phyloP scores from a whole-genome alignment of 2,888 invertebrate genomes.

The Aromia moschata region DNA sequence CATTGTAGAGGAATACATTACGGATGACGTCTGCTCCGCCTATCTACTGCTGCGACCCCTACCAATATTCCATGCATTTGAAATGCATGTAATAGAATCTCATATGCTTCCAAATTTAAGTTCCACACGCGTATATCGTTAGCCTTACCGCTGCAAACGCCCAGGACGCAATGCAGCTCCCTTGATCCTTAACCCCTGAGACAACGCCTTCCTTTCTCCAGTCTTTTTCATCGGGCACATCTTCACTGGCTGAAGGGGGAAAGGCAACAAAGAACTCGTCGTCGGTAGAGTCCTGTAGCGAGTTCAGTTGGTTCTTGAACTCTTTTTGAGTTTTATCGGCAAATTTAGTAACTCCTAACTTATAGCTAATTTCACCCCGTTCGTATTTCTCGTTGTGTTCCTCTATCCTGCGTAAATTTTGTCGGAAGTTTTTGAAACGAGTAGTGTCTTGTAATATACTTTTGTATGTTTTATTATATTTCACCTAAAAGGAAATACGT shows the following conservation, averaged over 20 bases:
- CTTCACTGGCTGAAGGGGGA: conserved; percentile 40
- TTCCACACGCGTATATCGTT: no score
- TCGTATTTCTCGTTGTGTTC: conserved; percentile 37
- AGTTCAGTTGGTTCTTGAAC: conserved; percentile 33
- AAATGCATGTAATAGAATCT: no score
- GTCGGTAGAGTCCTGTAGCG: background rate
- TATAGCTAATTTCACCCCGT: conserved; percentile 34
- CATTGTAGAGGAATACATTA: no score
- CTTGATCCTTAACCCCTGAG: conserved; percentile 67
- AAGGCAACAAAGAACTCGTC: background rate
- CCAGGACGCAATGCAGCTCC: conserved; percentile 73
- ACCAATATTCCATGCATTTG: no score
- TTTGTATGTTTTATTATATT: conserved; percentile 71
- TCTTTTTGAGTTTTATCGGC: conserved; percentile 49
- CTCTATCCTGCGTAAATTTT: conserved; percentile 39
- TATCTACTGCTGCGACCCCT: no score
- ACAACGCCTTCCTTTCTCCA: conserved; percentile 67
- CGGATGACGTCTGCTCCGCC: no score
- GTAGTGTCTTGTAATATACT: conserved; percentile 27
- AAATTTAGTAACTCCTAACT: conserved; percentile 58
- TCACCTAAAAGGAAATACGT: conserved; percentile 71
- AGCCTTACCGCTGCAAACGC: conserved; percentile 68
- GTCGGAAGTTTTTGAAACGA: conserved; percentile 35
- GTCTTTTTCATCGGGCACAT: conserved; percentile 62
- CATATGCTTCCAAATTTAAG: no score